Evolutionary conservation across 2,888 invertebrate species (phyloP), one percentile per base, ranked within the genome.

Genomic region (Cryptocephalus primarius): DNA sequence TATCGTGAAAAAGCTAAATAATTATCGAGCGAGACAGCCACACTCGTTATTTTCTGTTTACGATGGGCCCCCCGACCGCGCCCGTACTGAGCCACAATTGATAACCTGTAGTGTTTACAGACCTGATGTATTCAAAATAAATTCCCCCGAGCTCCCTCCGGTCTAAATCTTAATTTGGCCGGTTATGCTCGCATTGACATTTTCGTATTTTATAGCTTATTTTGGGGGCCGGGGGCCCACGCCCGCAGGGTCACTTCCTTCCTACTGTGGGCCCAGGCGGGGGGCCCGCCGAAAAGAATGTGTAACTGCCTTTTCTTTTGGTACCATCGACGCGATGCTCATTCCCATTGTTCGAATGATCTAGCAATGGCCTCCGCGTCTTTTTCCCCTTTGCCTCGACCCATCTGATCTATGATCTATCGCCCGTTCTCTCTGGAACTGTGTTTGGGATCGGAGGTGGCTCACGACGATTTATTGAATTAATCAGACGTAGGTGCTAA

Each of bases 51-150:
- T 58, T 59, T 58, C 57, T 56, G 60, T 64, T 62, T 60, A 63
- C 60, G 63, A 59, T 53, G 54, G 50, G 61, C 57, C 64, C 64
- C 54, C 67, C 64, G 55, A 59, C 64, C 58, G 66, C 40, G 64
- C 49, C 55, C 49, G 55, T 57, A 59, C 60, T 59, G 58, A 52
- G 60, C 57, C 55, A 64, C 65, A 65, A 66, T 66, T 67, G 66
- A 66, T 66, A 66, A 66, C 66, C 66, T 60, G 65, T 61, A 60
- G 65, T 58, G 64, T 64, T 65, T 63, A 63, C 63, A 63, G 63
- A 58, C 59, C 56, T 55, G 50, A 56, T 53, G 50, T 58, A 57
- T 59, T 58, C 22, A 60, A 59, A 56, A 57, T 59, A 55, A 36
- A 36, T 36, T 11, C n/a, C 34, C n/a, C 56, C 48, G 55, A 56